phyloP scores from a whole-genome alignment of 2,888 invertebrate genomes.

The Eilema caniola region DNA sequence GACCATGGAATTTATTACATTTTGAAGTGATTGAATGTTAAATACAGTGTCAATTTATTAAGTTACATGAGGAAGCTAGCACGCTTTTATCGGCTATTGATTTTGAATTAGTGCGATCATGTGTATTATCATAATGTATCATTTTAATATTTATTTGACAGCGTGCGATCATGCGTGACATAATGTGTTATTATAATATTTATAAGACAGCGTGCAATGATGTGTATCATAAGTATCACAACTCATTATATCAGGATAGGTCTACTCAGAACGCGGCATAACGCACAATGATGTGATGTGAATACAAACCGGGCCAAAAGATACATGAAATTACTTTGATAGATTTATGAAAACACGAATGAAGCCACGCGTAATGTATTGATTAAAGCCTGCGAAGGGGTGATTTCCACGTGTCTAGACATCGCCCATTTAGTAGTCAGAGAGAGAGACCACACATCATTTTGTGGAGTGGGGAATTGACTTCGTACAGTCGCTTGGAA shows the following conservation, averaged over 20 bases:
- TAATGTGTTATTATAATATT: no score
- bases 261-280: neutral
- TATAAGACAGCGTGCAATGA: no score
- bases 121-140: neutral
- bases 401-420: neutral
- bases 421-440: neutral
- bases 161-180: no score
- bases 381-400: neutral
- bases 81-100: no score
- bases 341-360: neutral
- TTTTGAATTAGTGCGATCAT: no score
- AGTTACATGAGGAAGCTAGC: no score
- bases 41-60: no score
- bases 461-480: neutral
- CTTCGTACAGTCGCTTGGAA: neutral
- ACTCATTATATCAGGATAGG: neutral
- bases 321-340: neutral
- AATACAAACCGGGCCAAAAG: neutral
- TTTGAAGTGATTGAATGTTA: no score
- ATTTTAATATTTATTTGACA: neutral
- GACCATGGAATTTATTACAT: no score
- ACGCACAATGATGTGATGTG: neutral
- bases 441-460: neutral
- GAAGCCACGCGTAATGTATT: neutral
- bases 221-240: no score